Evolutionary conservation across 35 echinoderm and acorn worm genomes (phyloP).

Genomic region (Diadema setosum): DNA sequence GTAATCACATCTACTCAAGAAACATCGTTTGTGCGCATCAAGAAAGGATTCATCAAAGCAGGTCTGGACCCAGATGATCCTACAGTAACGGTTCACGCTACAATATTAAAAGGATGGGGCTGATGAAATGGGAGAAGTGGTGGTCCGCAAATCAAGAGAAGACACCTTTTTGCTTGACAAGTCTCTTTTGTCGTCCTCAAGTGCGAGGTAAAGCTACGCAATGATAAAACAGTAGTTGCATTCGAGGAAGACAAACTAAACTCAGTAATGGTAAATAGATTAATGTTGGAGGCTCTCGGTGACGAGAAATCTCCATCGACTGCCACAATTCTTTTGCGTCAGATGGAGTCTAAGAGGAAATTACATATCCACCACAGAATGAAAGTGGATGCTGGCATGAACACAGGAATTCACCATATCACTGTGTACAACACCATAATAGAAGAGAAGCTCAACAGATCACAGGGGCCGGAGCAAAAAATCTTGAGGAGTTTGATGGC

Average conservation of each 20-base stretch:
- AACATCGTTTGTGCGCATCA: no score
- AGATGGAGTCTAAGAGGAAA: not conserved
- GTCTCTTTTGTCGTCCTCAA: no score
- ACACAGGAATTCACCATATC: not conserved
- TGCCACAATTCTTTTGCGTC: not conserved
- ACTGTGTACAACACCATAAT: slow-evolving; percentile 41
- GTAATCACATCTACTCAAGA: no score
- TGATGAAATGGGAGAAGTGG: no score
- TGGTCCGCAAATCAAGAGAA: no score
- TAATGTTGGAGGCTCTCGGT: slow-evolving; percentile 16
- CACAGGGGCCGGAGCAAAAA: slow-evolving; percentile 4
- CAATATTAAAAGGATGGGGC: no score
- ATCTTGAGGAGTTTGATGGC: no score
- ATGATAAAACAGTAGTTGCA: not conserved
- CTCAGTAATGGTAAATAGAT: not conserved
- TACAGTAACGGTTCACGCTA: no score
- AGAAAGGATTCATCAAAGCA: no score
- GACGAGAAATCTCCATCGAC: slow-evolving; percentile 42
- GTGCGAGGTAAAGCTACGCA: not conserved
- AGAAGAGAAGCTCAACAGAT: slow-evolving; percentile 42
- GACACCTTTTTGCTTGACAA: no score
- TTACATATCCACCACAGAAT: not conserved
- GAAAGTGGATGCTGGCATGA: not conserved
- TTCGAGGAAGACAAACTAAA: slow-evolving; percentile 1
- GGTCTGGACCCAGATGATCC: no score